Percentiles rank a stretch among this genome's conserved stretches.
Conservation (phyloP, 2,113 vertebrate genomes). For the Himantopus leucocephalus region DNA sequence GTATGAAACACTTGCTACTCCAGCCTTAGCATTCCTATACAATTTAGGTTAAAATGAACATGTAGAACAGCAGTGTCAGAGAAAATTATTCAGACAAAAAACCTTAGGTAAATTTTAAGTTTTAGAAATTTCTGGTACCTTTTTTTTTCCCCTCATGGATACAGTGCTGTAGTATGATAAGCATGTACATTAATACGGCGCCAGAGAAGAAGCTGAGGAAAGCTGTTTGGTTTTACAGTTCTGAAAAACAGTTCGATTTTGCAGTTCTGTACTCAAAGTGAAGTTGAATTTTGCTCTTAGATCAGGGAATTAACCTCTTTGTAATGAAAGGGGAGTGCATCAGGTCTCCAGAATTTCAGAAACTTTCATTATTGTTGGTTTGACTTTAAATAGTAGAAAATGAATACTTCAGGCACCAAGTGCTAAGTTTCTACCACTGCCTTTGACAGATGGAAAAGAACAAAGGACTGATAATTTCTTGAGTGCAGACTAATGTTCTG, state of each 20-base stretch:
- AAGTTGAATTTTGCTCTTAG: neutral
- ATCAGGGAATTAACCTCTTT: neutral
- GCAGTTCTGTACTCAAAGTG: neutral
- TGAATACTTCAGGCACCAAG: neutral
- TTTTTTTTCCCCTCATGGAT: neutral
- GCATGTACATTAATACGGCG: neutral
- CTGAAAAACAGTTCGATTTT: neutral
- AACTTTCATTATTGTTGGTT: neutral
- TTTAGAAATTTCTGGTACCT: neutral
- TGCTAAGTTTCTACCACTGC: neutral
- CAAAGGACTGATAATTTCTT: neutral
- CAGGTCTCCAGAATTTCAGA: neutral
- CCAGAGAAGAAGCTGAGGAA: neutral
- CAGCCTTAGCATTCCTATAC: neutral
- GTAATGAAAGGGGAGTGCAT: neutral
- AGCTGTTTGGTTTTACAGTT: neutral
- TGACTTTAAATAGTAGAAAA: neutral
- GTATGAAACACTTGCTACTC: neutral
- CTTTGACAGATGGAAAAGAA: neutral
- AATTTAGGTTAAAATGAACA: neutral
- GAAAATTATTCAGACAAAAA: neutral
- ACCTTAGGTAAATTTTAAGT: neutral
- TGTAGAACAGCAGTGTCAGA: neutral
- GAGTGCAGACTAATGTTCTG: neutral
- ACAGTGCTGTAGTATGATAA: neutral